phyloP scores from a whole-genome alignment of 1,140 invertebrate genomes.

The Steinernema feltiae region DNA sequence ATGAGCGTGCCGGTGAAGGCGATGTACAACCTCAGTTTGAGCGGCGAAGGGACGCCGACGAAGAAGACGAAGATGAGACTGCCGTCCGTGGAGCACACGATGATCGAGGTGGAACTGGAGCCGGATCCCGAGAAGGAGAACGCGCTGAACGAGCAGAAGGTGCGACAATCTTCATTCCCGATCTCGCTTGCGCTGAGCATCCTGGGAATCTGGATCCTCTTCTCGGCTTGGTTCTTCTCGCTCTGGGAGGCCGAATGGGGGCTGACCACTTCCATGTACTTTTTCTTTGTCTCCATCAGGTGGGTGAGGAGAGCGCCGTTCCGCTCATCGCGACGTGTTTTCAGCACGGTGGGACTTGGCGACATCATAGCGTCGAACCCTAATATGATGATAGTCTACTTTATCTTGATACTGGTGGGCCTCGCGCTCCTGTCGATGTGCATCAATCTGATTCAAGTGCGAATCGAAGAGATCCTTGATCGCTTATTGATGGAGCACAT shows the following conservation, averaged over 20 bases:
- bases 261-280: constrained; percentile 52
- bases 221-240: constrained; percentile 48
- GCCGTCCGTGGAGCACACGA: neutral
- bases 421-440: constrained; percentile 57
- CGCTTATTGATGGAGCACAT: constrained; percentile 52
- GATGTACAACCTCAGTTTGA: constrained; percentile 27
- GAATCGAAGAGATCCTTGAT: constrained; percentile 44
- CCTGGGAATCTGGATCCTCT: constrained; percentile 51
- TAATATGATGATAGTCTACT: constrained; percentile 57
- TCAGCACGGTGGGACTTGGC: constrained; percentile 54
- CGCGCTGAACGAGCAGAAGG: constrained; percentile 26
- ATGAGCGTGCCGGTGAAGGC: constrained; percentile 23
- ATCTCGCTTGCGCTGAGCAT: constrained; percentile 51
- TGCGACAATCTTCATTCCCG: constrained; percentile 40
- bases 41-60: constrained; percentile 18
- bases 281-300: constrained; percentile 57
- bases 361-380: constrained; percentile 51
- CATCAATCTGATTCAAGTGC: constrained; percentile 51
- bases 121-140: constrained; percentile 38
- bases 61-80: constrained; percentile 23
- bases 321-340: no score
- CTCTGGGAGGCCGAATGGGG: constrained; percentile 56
- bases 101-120: constrained; percentile 17
- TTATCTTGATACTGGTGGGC: constrained; percentile 53
- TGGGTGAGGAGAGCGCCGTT: no score